Evolutionary conservation across 2,113 vertebrate genomes (phyloP), one percentile per base, ranked within the genome.

Genomic region (Nothobranchius furzeri): DNA sequence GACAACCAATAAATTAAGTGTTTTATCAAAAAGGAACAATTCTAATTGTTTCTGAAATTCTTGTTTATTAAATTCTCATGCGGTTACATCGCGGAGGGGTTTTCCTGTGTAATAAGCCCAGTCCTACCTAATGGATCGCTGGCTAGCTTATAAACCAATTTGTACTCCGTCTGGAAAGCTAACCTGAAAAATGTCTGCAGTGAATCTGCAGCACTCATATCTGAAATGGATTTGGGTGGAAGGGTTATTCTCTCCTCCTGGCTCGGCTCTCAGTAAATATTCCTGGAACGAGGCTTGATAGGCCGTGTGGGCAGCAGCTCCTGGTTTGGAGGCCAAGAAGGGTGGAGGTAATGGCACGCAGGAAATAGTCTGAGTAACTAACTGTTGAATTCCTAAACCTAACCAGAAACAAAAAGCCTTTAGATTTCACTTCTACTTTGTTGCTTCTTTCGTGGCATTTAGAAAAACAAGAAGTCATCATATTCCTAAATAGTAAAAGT

Each of bases 221-320:
- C 37, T 59, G 24, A 63, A 45, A 25, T 15, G 50, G 49, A 36
- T 37, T 20, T 61, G 72, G 61, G 13, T 35, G 17, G 43, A 40
- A 14, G 60, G 57, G 53, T 58, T 0, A 0, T 52, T 20, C 4
- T 5, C 17, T 52, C 3, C 50, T 35, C 7, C 12, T 56, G 43
- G 20, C 13, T 6, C n/a, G 17, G 15, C 47, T 68, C 47, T 15
- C 20, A 46, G 56, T 14, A 75, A 70, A 50, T 60, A 70, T 79
- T 64, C 15, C 14, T 49, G 63, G 74, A 84, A 78, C 75, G 76
- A 72, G 51, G 63, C 43, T 35, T 24, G 77, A 70, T 75, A 0
- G 42, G 40, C 52, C 1, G 25, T 11, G 71, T 78, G 76, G 57
- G 73, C 63, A 63, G 65, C 46, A 20, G 55, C 68, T 47, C 69